These are phyloP conservation scores for Platyura marginata DNA, from an alignment of 1,140 invertebrate genomes.

Conservation along the genomic window DNA sequence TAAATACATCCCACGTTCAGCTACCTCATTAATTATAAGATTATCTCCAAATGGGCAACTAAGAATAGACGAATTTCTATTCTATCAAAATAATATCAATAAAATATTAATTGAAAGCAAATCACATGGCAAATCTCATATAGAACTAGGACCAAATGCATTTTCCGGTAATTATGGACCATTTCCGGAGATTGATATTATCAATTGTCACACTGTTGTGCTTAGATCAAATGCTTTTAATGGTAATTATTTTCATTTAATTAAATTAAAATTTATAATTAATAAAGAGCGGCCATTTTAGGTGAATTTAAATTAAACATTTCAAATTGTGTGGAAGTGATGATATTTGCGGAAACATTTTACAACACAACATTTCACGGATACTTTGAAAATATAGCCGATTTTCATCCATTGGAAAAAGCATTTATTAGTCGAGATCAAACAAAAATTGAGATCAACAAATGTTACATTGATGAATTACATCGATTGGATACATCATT, in stretches of 20 bases:
- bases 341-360: constrained; percentile 12
- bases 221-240: constrained; percentile 9
- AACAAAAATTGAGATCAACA: constrained; percentile 11
- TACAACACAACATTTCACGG: constrained; percentile 11
- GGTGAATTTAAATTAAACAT: constrained; percentile 14
- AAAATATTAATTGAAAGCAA: constrained; percentile 11
- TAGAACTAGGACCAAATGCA: constrained; percentile 12
- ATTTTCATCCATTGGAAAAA: constrained; percentile 10
- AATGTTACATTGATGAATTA: constrained; percentile 8
- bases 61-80: constrained; percentile 9
- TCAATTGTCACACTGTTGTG: constrained; percentile 8
- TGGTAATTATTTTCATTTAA: constrained; percentile 6
- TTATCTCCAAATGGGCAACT: constrained; percentile 8
- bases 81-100: constrained; percentile 14
- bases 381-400: constrained; percentile 8
- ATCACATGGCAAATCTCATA: constrained; percentile 7
- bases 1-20: constrained; percentile 5
- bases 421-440: constrained; percentile 12
- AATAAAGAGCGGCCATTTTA: neutral
- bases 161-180: constrained; percentile 14
- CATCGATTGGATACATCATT: constrained; percentile 13
- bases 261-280: neutral
- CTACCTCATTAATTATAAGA: constrained; percentile 9
- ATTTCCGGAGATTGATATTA: constrained; percentile 16
- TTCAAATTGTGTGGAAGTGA: constrained; percentile 9